Percentiles rank a stretch among this genome's conserved stretches.
phyloP scores from a whole-genome alignment of 2,888 invertebrate genomes.

The Ligdia adustata region DNA sequence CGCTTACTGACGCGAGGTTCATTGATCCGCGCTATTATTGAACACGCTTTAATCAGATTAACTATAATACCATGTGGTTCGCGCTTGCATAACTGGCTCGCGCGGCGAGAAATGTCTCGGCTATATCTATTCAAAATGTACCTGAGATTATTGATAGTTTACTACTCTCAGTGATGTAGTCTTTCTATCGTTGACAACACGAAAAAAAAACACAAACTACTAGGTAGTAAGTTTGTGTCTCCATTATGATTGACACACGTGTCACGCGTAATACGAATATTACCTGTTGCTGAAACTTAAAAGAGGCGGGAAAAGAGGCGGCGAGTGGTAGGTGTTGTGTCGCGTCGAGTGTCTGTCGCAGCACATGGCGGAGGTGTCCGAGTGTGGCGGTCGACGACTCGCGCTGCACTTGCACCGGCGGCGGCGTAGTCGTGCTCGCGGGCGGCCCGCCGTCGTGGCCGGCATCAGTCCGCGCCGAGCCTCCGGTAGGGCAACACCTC shows the following conservation, averaged over 20 bases:
- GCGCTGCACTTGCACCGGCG: constrained; percentile 60
- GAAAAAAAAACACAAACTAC: too few species aligned
- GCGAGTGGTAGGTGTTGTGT: neutral
- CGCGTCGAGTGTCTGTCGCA: neutral
- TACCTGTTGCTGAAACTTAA: constrained; percentile 24
- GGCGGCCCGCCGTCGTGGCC: constrained; percentile 36
- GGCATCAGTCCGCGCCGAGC: constrained; percentile 67
- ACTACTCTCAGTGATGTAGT: neutral
- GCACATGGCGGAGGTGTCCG: constrained; percentile 33
- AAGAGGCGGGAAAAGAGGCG: constrained; percentile 9
- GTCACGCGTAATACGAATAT: too few species aligned
- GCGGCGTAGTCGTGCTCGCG: constrained; percentile 35
- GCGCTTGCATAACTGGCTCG: constrained; percentile 19
- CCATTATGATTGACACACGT: constrained; percentile 7
- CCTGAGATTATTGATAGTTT: constrained; percentile 1
- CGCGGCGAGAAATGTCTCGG: constrained; percentile 4
- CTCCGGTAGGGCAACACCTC: constrained; percentile 62
- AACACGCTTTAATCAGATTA: constrained; percentile 52
- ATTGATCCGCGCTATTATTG: constrained; percentile 59
- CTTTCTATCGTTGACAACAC: neutral
- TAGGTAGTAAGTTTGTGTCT: too few species aligned
- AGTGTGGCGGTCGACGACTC: constrained; percentile 49
- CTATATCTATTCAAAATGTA: constrained; percentile 6
- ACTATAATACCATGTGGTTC: constrained; percentile 33
- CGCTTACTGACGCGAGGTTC: constrained; percentile 67